Conservation (phyloP, 2,797 vertebrate species). For the Microctenopoma steveboyesi region DNA sequence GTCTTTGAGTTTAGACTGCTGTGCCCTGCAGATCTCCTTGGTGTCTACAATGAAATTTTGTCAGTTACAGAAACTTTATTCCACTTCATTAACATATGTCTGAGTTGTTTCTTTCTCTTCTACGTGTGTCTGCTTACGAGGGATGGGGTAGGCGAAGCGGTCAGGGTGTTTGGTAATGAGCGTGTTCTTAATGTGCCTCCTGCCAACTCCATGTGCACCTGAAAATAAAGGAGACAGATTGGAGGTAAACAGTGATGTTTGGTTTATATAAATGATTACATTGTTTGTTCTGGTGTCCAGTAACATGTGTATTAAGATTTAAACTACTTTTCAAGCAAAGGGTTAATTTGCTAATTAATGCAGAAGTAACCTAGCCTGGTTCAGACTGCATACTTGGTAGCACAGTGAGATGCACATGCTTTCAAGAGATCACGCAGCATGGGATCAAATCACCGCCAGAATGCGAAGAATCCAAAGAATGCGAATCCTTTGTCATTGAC, state of each 20-base stretch:
- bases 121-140: constrained; percentile 86
- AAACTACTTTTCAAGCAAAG: neutral
- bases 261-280: neutral
- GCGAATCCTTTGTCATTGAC: too few species aligned
- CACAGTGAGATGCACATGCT: too few species aligned
- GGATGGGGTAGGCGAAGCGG: constrained; percentile 98
- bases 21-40: neutral
- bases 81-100: neutral
- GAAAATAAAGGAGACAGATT: constrained; percentile 5
- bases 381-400: too few species aligned
- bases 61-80: too few species aligned
- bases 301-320: neutral
- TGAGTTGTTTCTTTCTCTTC: neutral
- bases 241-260: neutral
- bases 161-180: constrained; percentile 98
- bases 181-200: constrained; percentile 99
- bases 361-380: too few species aligned
- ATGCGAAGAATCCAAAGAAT: too few species aligned
- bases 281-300: neutral
- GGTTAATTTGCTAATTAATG: too few species aligned
- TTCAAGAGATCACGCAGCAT: too few species aligned
- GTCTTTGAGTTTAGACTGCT: neutral
- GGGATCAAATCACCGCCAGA: too few species aligned
- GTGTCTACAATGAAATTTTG: too few species aligned
- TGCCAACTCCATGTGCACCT: constrained; percentile 97